Percentiles rank a stretch among this genome's conserved stretches.
Conservation (phyloP, 2,113 vertebrate species). For the Python bivittatus region DNA sequence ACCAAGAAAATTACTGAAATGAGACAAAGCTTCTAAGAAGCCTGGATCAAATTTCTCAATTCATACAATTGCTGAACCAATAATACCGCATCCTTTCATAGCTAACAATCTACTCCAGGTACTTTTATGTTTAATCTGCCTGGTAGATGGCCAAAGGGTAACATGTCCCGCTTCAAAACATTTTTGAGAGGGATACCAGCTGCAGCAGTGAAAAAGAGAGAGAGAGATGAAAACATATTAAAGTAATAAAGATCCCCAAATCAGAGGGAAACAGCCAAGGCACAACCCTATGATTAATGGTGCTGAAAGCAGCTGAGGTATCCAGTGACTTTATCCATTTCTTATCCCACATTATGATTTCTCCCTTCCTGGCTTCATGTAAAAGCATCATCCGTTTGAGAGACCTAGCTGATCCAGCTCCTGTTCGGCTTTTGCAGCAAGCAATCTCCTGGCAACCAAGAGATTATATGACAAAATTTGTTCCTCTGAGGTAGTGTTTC, state of each 20-base stretch:
- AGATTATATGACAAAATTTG: conserved; percentile 2
- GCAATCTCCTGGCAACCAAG: neutral
- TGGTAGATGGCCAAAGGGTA: neutral
- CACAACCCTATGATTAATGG: conserved; percentile 12
- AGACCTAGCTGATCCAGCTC: neutral
- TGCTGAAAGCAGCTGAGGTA: conserved; percentile 20
- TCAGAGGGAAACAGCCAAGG: conserved; percentile 10
- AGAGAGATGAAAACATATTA: conserved; percentile 15
- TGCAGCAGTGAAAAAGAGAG: conserved; percentile 9
- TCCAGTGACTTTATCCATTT: neutral
- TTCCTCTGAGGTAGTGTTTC: neutral
- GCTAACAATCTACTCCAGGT: neutral
- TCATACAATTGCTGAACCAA: neutral
- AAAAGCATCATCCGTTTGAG: conserved; percentile 25
- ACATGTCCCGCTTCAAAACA: neutral
- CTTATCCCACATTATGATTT: conserved; percentile 18
- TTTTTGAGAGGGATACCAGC: conserved; percentile 42
- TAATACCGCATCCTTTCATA: no score
- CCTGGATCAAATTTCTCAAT: neutral
- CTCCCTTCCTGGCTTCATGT: neutral
- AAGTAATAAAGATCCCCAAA: conserved; percentile 38
- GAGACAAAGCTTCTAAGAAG: neutral
- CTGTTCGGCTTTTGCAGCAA: neutral
- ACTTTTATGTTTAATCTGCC: neutral
- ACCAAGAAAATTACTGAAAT: neutral